These are phyloP conservation scores for Chelonus formosanus DNA, from an alignment of 2,888 invertebrate species.

Conservation along the genomic window DNA sequence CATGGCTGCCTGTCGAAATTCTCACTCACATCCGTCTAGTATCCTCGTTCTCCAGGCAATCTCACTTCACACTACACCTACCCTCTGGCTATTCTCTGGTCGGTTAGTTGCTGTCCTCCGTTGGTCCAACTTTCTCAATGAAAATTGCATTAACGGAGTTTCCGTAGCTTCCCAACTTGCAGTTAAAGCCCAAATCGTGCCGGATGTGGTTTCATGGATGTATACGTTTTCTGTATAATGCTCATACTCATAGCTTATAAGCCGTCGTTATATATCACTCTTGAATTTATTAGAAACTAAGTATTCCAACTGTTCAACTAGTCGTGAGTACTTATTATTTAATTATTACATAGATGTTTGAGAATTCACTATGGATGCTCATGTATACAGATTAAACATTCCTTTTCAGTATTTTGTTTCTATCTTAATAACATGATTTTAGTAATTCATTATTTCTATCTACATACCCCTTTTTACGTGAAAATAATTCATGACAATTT, in stretches of 20 bases:
- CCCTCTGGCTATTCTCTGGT: slow-evolving; percentile 38
- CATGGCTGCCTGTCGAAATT: slow-evolving; percentile 31
- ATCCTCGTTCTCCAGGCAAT: slow-evolving; percentile 31
- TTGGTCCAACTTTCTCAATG: slow-evolving; percentile 56
- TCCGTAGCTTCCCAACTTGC: slow-evolving; percentile 42
- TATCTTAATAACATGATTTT: too few species aligned
- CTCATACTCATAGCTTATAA: slow-evolving; percentile 16
- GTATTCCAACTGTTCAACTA: too few species aligned
- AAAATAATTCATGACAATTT: too few species aligned
- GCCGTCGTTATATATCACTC: not conserved
- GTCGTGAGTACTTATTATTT: not conserved
- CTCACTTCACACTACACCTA: slow-evolving; percentile 23
- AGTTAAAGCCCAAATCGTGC: slow-evolving; percentile 25
- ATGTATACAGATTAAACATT: too few species aligned
- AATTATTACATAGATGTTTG: not conserved
- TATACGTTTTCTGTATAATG: slow-evolving; percentile 9
- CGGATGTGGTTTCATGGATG: slow-evolving; percentile 5
- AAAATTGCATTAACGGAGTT: slow-evolving; percentile 60
- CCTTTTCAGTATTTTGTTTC: too few species aligned
- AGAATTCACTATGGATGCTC: too few species aligned
- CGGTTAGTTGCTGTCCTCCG: slow-evolving; percentile 31
- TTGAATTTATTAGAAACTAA: too few species aligned
- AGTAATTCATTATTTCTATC: too few species aligned
- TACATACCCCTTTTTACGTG: too few species aligned
- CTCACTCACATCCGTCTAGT: slow-evolving; percentile 26